phyloP scores from a whole-genome alignment of 2,113 vertebrate species.

The Acrocephalus arundinaceus region DNA sequence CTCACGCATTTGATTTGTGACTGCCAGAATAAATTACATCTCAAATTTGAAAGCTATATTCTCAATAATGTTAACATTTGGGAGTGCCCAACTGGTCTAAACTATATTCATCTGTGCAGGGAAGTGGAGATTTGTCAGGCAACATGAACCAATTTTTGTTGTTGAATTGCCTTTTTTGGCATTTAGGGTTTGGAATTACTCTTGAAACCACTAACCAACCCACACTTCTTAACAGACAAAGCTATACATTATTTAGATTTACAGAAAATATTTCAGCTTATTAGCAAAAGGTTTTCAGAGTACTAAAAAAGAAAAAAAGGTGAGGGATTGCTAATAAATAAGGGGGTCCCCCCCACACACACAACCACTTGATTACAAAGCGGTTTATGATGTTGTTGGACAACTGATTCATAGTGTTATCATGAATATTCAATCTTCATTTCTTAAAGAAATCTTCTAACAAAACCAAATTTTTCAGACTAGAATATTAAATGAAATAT shows the following conservation, averaged over 20 bases:
- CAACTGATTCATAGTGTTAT: not conserved
- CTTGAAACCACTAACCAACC: conserved; percentile 35
- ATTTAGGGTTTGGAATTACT: conserved; percentile 13
- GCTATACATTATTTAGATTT: conserved; percentile 17
- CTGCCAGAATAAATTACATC: not conserved
- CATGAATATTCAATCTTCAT: not conserved
- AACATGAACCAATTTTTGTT: conserved; percentile 17
- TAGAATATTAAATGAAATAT: not conserved
- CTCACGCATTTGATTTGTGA: not conserved
- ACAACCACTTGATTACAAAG: not conserved
- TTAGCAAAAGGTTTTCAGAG: conserved; percentile 11
- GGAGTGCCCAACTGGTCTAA: not conserved
- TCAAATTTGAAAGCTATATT: not conserved
- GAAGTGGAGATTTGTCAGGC: not conserved
- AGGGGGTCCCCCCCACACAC: fast-evolving
- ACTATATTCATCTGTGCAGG: not conserved
- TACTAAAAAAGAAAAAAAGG: not conserved
- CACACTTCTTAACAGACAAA: conserved; percentile 33
- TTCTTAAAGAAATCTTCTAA: not conserved
- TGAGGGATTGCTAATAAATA: not conserved
- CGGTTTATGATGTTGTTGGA: not conserved
- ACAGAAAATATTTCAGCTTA: conserved; percentile 10
- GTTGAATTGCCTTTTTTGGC: conserved; percentile 23
- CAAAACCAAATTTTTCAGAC: not conserved
- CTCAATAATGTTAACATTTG: not conserved